phyloP scores from a whole-genome alignment of 2,797 vertebrate genomes.

The Ara ararauna region DNA sequence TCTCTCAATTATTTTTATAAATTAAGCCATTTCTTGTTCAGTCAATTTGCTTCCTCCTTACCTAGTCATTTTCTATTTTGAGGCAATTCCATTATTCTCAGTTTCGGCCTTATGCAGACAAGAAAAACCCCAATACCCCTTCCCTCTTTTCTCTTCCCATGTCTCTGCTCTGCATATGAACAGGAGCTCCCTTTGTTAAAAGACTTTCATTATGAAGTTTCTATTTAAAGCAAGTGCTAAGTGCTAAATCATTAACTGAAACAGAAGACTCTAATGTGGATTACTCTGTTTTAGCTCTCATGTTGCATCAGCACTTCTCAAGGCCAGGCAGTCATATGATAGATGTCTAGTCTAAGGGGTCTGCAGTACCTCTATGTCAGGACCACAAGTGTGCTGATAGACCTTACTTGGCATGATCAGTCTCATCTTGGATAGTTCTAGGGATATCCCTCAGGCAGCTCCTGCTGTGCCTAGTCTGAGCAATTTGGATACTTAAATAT shows the following conservation, averaged over 20 bases:
- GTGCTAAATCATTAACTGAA: not conserved
- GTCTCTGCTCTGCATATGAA: not conserved
- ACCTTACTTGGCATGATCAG: not conserved
- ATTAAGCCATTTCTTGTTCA: not conserved
- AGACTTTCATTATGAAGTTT: not conserved
- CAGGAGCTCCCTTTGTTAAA: not conserved
- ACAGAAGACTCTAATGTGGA: not conserved
- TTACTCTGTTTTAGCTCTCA: not conserved
- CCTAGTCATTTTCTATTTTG: not conserved
- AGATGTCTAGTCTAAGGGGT: not conserved
- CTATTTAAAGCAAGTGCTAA: not conserved
- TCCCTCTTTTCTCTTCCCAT: not conserved
- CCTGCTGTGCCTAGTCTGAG: not conserved
- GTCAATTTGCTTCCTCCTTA: not conserved
- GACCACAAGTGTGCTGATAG: not conserved
- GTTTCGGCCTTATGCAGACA: not conserved
- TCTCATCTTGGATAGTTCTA: not conserved
- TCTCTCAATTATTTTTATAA: not conserved
- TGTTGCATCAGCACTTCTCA: not conserved
- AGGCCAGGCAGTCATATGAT: fast-evolving
- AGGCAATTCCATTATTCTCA: not conserved
- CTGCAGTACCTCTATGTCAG: not conserved
- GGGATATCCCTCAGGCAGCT: not conserved
- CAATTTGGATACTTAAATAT: not conserved
- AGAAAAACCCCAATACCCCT: not conserved